These are phyloP conservation scores for Nasonia oneida DNA, from an alignment of 2,888 invertebrate genomes.

Conservation along the genomic window DNA sequence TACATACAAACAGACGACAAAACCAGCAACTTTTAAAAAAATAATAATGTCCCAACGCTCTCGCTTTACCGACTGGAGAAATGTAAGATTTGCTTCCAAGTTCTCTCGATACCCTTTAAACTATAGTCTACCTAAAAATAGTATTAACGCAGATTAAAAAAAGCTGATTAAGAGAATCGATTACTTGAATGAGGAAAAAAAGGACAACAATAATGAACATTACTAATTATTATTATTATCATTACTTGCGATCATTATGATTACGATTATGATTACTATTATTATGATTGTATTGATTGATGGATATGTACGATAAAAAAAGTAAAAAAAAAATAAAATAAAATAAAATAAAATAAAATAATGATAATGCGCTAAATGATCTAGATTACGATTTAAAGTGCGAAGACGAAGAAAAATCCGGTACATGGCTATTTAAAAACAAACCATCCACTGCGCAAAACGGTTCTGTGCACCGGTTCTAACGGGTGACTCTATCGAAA, in stretches of 20 bases:
- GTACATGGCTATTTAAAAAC: conserved; percentile 73
- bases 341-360: no score
- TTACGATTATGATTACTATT: conserved; percentile 67
- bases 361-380: conserved; percentile 72
- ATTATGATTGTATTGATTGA: conserved; percentile 66
- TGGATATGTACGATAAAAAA: conserved; percentile 60
- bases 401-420: conserved; percentile 72
- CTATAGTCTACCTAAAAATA: conserved; percentile 78
- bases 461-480: conserved; percentile 73
- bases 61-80: conserved; percentile 65
- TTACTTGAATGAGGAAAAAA: conserved; percentile 70
- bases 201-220: conserved; percentile 51
- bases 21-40: conserved; percentile 54
- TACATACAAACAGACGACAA: conserved; percentile 57
- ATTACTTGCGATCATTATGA: conserved; percentile 66
- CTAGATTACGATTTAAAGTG: conserved; percentile 70
- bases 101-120: conserved; percentile 76
- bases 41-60: conserved; percentile 57
- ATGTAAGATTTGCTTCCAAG: conserved; percentile 77
- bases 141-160: conserved; percentile 72
- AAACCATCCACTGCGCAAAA: conserved; percentile 77
- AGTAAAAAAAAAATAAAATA: conserved; percentile 14
- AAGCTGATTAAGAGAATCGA: conserved; percentile 66
- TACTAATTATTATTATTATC: conserved; percentile 64
- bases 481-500: conserved; percentile 68